phyloP scores from a whole-genome alignment of 2,797 vertebrate species.

The Rhinogobio ventralis region DNA sequence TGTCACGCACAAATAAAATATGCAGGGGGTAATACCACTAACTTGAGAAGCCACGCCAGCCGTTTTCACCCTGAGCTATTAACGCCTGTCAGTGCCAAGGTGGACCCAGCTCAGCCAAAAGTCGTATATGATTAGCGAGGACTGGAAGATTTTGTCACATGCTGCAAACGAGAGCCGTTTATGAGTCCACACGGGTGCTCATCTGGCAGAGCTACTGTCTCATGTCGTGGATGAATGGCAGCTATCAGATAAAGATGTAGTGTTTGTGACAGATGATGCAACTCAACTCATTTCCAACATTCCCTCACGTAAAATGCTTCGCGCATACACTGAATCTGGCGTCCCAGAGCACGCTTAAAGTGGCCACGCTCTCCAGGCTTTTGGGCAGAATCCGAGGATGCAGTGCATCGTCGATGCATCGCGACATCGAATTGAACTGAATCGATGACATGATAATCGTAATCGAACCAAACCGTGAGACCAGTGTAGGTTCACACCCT shows the following conservation, averaged over 20 bases:
- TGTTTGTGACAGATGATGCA: constrained; percentile 24
- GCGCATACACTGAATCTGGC: constrained; percentile 27
- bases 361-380: neutral
- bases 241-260: constrained; percentile 14
- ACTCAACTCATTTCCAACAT: neutral
- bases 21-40: too few species aligned
- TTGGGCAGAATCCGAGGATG: neutral
- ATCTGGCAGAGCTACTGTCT: neutral
- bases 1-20: too few species aligned
- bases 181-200: neutral
- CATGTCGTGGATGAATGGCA: constrained; percentile 22
- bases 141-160: constrained; percentile 6
- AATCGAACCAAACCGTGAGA: too few species aligned
- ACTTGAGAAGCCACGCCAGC: too few species aligned
- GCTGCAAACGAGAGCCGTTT: constrained; percentile 9
- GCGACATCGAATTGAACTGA: too few species aligned
- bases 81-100: too few species aligned
- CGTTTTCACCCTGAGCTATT: too few species aligned
- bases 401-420: too few species aligned
- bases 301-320: constrained; percentile 21
- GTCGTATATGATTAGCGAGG: constrained; percentile 3
- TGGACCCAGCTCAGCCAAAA: neutral
- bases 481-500: too few species aligned
- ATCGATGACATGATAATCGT: too few species aligned
- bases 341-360: neutral